Conservation (phyloP, 2,888 invertebrate genomes). For the Myopa tessellatipennis region DNA sequence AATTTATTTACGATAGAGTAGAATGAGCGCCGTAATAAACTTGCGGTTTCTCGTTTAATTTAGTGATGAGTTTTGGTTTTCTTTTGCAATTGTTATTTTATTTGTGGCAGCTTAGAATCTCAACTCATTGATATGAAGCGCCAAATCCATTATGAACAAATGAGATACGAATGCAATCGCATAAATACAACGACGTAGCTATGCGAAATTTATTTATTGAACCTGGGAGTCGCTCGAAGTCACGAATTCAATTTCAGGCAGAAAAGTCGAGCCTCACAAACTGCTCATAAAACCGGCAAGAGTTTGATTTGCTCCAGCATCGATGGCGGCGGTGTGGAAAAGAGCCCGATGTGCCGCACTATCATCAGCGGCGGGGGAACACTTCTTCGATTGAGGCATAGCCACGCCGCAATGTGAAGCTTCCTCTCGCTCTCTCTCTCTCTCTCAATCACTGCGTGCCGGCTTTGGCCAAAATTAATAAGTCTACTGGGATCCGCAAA, state of each 20-base stretch:
- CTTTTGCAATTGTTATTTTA: constrained; percentile 6
- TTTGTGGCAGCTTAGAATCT: constrained; percentile 36
- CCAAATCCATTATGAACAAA: constrained; percentile 40
- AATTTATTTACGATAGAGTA: no score
- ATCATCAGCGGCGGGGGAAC: background rate
- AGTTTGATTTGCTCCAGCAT: background rate
- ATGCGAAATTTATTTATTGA: constrained; percentile 45
- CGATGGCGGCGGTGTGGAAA: background rate
- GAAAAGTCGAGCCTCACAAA: background rate
- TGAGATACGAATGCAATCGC: constrained; percentile 41
- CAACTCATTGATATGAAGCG: constrained; percentile 39
- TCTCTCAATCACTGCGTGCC: no score
- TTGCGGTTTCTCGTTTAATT: constrained; percentile 44
- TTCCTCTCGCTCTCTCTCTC: no score
- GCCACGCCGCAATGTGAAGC: no score
- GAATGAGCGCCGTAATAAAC: constrained; percentile 40
- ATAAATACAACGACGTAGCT: constrained; percentile 24
- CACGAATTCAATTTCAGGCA: constrained; percentile 45
- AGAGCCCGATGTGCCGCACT: background rate
- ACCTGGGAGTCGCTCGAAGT: constrained; percentile 43
- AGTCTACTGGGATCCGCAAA: no score
- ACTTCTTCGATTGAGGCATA: no score
- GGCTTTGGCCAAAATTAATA: no score
- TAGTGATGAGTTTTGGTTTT: constrained; percentile 38
- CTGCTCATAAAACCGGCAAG: background rate